These are phyloP conservation scores for Illadopsis cleaveri DNA, from an alignment of 2,113 vertebrate genomes.

Conservation along the genomic window DNA sequence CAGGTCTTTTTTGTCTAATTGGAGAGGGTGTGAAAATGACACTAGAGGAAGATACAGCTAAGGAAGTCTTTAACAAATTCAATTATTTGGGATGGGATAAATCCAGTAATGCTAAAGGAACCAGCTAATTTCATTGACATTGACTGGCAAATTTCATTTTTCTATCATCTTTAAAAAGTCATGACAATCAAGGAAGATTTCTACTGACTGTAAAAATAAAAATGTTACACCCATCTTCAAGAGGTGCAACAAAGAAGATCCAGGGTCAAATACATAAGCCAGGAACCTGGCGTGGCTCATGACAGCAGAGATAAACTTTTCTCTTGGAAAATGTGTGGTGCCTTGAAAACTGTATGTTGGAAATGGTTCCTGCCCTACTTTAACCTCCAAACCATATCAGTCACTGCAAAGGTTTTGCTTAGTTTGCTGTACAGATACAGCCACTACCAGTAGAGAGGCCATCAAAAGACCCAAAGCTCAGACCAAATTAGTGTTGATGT, in stretches of 20 bases:
- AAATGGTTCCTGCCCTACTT: background rate
- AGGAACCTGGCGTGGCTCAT: background rate
- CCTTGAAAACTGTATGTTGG: background rate
- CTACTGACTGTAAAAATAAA: background rate
- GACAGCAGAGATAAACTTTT: background rate
- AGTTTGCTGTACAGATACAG: background rate
- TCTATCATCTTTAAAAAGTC: background rate
- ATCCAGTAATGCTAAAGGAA: background rate
- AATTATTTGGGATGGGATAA: background rate
- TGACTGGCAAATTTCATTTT: background rate
- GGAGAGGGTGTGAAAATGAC: background rate
- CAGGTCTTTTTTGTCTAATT: accelerated
- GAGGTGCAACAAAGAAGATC: background rate
- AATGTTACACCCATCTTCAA: background rate
- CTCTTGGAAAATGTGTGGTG: background rate
- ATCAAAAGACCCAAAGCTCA: background rate
- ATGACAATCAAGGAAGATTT: background rate
- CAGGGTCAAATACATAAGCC: background rate
- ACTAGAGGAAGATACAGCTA: background rate
- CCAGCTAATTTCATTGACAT: background rate
- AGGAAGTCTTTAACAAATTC: background rate
- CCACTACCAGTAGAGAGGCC: background rate
- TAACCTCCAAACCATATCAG: background rate
- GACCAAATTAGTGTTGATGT: background rate
- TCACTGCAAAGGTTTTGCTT: background rate